Evolutionary conservation across 2,888 invertebrate genomes (phyloP).

Genomic region (Colletes collaris): DNA sequence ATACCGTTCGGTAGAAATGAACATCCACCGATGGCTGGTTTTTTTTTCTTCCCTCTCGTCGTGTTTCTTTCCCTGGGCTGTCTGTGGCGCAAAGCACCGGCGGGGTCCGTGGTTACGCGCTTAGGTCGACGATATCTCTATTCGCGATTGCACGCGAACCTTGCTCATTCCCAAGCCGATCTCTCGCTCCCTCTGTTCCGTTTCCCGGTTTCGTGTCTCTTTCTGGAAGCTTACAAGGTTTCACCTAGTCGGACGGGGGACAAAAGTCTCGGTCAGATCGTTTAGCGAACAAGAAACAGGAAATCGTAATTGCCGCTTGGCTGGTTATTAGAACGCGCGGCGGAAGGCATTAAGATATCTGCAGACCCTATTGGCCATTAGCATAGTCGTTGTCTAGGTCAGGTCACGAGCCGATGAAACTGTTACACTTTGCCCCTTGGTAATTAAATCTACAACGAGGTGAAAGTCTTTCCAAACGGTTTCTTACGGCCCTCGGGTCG

Average conservation of each 20-base stretch:
- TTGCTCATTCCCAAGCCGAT: conserved; percentile 15
- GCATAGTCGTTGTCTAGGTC: conserved; percentile 52
- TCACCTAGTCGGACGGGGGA: conserved; percentile 33
- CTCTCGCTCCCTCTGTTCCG: conserved; percentile 6
- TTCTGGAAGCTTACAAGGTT: conserved; percentile 22
- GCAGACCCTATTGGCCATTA: conserved; percentile 50
- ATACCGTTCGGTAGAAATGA: too few species aligned
- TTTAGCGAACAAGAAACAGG: conserved; percentile 61
- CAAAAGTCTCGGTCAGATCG: conserved; percentile 47
- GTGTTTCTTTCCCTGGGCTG: conserved; percentile 28
- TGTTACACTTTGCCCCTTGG: conserved; percentile 47
- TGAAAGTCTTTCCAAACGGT: conserved; percentile 47
- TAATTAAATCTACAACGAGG: conserved; percentile 49
- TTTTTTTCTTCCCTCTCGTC: conserved; percentile 19
- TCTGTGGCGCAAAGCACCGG: conserved; percentile 37
- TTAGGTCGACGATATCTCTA: conserved; percentile 59
- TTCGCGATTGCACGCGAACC: conserved; percentile 65
- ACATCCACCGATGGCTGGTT: neutral
- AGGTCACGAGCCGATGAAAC: conserved; percentile 51
- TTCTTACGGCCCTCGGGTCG: conserved; percentile 6
- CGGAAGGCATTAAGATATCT: conserved; percentile 61
- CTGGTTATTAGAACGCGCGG: conserved; percentile 61
- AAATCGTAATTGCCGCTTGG: conserved; percentile 62
- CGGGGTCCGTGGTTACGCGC: conserved; percentile 47
- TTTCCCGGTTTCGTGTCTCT: neutral